Evolutionary conservation across 2,113 vertebrate genomes (phyloP), one percentile per base, ranked within the genome.

Genomic region (Chunga burmeisteri): DNA sequence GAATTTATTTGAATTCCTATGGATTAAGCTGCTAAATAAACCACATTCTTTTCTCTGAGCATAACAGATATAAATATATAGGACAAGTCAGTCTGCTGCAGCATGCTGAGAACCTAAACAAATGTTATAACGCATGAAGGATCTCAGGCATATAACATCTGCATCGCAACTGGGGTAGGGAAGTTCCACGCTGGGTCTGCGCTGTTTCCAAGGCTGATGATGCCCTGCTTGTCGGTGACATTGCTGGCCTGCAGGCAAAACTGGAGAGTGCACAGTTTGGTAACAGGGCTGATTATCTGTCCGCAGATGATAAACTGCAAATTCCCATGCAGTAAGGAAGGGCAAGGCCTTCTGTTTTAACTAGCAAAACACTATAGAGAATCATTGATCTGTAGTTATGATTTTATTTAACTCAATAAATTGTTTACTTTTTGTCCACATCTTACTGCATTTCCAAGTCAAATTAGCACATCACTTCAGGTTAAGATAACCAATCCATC

Each of bases 71-170:
- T 6, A 77, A 90, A 77, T 75, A 80, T 2, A 62, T 3, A 67
- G 30, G 21, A 91, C 38, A 92, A 88, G 73, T 26, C 71, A 79
- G 79, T 27, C 44, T 55, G n/a, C 21, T 58, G 80, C 92, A 71
- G 67, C 88, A 17, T 34, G 88, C 88, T 86, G 93, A 71, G 88
- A 92, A 53, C 72, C 90, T 40, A 65, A 93, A 68, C 77, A 81
- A 90, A 92, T 0, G 56, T 38, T 67, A 0, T 4, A 91, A 86
- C 0, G 7, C 88, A 32, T n/a, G 81, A 77, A 90, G 75, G 88
- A 32, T 58, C 67, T 59, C 5, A 13, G 5, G 56, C 6, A 1
- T 63, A 2, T 2, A 52, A 86, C 82, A 94, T 73, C 96, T 88
- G 90, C 96, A 36, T 4, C 4, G 0, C 38, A 25, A 5, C 4